These are phyloP conservation scores for Caenorhabditis sp. DNA, from an alignment of 2,888 invertebrate genomes.

Conservation along the genomic window DNA sequence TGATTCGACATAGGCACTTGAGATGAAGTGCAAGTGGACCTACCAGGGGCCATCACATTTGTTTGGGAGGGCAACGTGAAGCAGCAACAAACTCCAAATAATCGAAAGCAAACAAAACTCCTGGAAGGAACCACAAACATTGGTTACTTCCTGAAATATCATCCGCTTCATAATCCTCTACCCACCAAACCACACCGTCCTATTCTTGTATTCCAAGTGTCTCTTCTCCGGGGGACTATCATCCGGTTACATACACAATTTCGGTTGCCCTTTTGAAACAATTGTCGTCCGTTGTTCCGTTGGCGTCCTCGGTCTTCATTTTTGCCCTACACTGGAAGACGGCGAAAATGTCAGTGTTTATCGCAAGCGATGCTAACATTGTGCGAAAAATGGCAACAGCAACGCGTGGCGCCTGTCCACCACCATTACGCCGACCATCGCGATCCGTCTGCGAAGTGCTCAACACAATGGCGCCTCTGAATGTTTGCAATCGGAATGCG, in stretches of 20 bases:
- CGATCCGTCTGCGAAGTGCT: constrained; percentile 68
- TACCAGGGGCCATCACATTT: constrained; percentile 16
- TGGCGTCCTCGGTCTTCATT: constrained; percentile 13
- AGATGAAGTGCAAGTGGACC: constrained; percentile 35
- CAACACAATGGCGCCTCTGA: constrained; percentile 66
- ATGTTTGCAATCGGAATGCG: constrained; percentile 53
- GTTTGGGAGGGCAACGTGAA: not conserved
- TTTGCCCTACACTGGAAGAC: not conserved
- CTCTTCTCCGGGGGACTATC: not conserved
- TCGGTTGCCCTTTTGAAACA: constrained; percentile 60
- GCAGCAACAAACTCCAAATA: constrained; percentile 45
- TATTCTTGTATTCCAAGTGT: constrained; percentile 18
- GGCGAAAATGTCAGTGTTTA: constrained; percentile 68
- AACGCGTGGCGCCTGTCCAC: constrained; percentile 67
- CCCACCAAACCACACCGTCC: constrained; percentile 1
- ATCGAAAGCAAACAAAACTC: constrained; percentile 41
- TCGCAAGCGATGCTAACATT: constrained; percentile 69
- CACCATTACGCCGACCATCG: constrained; percentile 65
- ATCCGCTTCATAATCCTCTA: not conserved
- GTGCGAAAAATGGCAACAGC: constrained; percentile 69
- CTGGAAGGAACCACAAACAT: constrained; percentile 46
- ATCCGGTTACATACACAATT: constrained; percentile 17
- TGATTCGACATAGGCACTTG: constrained; percentile 14
- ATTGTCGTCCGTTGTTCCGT: constrained; percentile 49
- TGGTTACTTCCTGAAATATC: constrained; percentile 59